Percentiles rank a stretch among this genome's conserved stretches.
phyloP scores from a whole-genome alignment of 2,797 vertebrate genomes.

The Scyliorhinus canicula region DNA sequence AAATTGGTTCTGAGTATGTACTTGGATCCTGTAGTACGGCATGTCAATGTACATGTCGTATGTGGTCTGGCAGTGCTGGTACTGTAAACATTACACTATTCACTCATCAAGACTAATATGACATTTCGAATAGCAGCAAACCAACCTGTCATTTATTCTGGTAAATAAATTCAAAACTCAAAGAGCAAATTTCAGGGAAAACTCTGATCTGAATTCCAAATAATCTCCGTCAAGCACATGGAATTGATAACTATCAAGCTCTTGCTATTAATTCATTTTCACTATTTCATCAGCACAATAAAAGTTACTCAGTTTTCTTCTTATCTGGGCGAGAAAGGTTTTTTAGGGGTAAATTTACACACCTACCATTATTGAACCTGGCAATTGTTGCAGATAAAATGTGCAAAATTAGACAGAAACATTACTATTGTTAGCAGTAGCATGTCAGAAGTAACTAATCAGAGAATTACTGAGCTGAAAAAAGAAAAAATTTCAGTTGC shows the following conservation, averaged over 20 bases:
- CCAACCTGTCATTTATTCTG: neutral
- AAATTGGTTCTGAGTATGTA: conserved; percentile 14
- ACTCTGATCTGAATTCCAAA: neutral
- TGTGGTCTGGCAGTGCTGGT: conserved; percentile 8
- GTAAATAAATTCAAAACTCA: conserved; percentile 31
- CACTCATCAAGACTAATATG: neutral
- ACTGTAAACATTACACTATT: conserved; percentile 25
- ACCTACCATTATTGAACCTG: neutral
- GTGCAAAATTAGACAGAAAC: neutral
- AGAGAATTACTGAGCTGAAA: neutral
- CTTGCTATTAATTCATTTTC: conserved; percentile 8
- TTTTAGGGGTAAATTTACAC: neutral
- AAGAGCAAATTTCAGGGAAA: conserved; percentile 14
- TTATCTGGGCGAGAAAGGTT: neutral
- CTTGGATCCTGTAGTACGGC: neutral
- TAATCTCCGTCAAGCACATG: neutral
- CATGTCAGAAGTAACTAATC: neutral
- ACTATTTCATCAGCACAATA: neutral
- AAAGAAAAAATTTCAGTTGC: neutral
- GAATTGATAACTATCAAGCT: conserved; percentile 9
- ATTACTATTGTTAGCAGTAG: neutral
- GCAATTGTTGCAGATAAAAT: neutral
- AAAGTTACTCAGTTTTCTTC: neutral
- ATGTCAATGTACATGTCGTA: neutral
- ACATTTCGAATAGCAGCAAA: conserved; percentile 23